Evolutionary conservation across 92 coral and sea anemone genomes (phyloP), one percentile per base, ranked within the genome.

Genomic region (Micromussa lordhowensis): DNA sequence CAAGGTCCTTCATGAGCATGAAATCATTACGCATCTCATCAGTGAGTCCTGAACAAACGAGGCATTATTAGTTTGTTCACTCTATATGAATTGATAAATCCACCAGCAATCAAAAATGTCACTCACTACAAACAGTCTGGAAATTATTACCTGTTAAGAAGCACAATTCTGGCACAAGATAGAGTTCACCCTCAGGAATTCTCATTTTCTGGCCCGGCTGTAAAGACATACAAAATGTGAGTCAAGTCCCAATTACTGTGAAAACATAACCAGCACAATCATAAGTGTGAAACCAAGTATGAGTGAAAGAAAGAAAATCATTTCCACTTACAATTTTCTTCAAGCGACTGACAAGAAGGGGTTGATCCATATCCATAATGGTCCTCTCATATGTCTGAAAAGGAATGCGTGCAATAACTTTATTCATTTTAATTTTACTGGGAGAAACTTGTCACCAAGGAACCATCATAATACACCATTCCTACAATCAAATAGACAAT

Each of bases 11-110:
- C 99, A 97, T 97, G 48, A 97, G 84, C 78, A 82, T 88, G 80
- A 97, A 97, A 58, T 97, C 98, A 34, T 89, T 71, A 64, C 99
- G 84, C 96, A 96, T 96, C 44, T 97, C 99, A 84, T 97, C 99
- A n/a, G 98, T 91, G 38, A 97, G 88, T 19, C 99, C 99, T 87
- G 58, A 32, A 22, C 51, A 29, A 68, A 3, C 14, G 12, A 30
- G 13, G 14, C 22, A 55, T 28, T 0, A 6, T 63, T 66, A 15
- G 22, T 55, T 55, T 0, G 49, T 28, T 31, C 32, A 44, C 21
- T 11, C 6, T 22, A 29, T 7, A 21, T 11, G 28, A 68, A 35
- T 0, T 64, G 24, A n/a, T 3, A 79, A 82, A 63, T 5, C 30
- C 1, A 44, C 51, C 12, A 44, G 30, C 31, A 24, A 66, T 66